Evolutionary conservation across 2,797 vertebrate genomes (phyloP).

Genomic region (Danio kyathit): DNA sequence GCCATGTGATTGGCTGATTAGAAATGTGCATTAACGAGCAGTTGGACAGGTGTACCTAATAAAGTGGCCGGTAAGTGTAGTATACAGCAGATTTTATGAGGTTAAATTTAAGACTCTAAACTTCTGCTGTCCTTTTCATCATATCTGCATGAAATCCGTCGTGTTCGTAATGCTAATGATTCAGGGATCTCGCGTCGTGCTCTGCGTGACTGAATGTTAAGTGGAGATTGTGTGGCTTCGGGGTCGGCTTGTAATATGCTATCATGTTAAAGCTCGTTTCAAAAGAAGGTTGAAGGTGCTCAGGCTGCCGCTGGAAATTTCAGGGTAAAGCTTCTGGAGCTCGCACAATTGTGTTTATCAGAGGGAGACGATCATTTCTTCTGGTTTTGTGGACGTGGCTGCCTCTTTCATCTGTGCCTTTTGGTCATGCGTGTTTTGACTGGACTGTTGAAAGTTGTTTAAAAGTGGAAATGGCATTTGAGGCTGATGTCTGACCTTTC

Average conservation of each 20-base stretch:
- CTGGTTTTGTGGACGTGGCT: constrained; percentile 48
- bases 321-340: constrained; percentile 38
- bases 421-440: constrained; percentile 54
- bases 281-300: constrained; percentile 51
- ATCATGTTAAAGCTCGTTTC: constrained; percentile 39
- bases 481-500: constrained; percentile 67
- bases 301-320: constrained; percentile 32
- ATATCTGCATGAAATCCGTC: constrained; percentile 14
- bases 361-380: constrained; percentile 54
- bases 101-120: background rate
- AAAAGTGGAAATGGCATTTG: constrained; percentile 69
- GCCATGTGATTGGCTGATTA: too few relatives aligned
- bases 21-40: too few relatives aligned
- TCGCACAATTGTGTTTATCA: constrained; percentile 50
- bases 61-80: too few relatives aligned
- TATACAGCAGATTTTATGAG: too few relatives aligned
- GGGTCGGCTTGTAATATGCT: constrained; percentile 54
- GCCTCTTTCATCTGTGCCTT: constrained; percentile 54
- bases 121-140: background rate
- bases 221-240: constrained; percentile 44
- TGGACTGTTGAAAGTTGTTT: constrained; percentile 64
- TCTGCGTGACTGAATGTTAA: constrained; percentile 56
- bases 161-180: constrained; percentile 3
- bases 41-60: too few relatives aligned
- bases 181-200: background rate